Evolutionary conservation across 2,888 invertebrate genomes (phyloP), one percentile per base, ranked within the genome.

Genomic region (Allygus modestus): DNA sequence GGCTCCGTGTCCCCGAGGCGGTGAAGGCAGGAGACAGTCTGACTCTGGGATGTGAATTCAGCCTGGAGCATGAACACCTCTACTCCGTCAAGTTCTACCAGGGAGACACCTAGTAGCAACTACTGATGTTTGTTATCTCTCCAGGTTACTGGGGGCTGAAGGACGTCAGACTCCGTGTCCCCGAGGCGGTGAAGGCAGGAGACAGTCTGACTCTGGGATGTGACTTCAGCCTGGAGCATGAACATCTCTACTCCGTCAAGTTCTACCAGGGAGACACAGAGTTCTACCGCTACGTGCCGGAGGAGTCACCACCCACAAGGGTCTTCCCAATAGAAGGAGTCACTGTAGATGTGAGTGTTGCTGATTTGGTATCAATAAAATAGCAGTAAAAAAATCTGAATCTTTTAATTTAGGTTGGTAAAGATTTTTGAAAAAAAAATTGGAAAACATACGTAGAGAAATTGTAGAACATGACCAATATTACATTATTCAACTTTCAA

Each of bases 51-150:
- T 65, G 65, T 31, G 28, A 65, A n/a, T n/a, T n/a, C 65, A 37
- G 37, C n/a, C n/a, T n/a, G n/a, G n/a, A n/a, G n/a, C n/a, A n/a
- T n/a, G n/a, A n/a, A n/a, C n/a, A n/a, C n/a, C n/a, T n/a, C n/a
- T n/a, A 96, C 91, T 94, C 95, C 86, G 94, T 96, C 89, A 93
- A 95, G 90, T 96, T 96, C 95, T 95, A 95, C 90, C 92, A 94
- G 85, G 94, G 94, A 2, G 93, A 94, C 86, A 92, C 5, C 37
- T 37, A 37, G 37, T 37, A 4, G 9, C 37, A 37, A 9, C 9
- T 37, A 37, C 89, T 7, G 37, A n/a, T n/a, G 37, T 37, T 37
- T 51, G 37, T 37, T 61, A 28, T 61, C 1, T 11, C 84, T 86
- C 0, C 85, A 87, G 88, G 86, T 37, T 79, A 81, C 15, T 84